A percentile compares a stretch with the other conserved stretches of the same genome.
Conservation (phyloP, 2,888 invertebrate genomes). For the Stenotaenia linearis region DNA sequence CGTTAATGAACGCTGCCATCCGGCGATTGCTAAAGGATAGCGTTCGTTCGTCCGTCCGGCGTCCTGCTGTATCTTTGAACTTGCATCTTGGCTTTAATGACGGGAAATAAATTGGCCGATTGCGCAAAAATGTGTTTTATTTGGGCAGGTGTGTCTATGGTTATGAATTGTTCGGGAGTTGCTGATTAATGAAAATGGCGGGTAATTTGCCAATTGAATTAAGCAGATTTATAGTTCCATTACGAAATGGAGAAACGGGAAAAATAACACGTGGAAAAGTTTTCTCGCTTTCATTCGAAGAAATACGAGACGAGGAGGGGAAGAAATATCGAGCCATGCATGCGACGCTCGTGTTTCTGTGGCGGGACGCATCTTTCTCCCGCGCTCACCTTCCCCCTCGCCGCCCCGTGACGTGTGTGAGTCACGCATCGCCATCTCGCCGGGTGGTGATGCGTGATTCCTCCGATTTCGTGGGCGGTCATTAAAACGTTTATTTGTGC, state of each 20-base stretch:
- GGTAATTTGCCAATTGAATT: constrained; percentile 34
- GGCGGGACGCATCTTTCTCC: background rate
- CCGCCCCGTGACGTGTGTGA: background rate
- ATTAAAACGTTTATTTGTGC: constrained; percentile 12
- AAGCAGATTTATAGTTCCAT: constrained; percentile 35
- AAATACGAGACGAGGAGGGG: background rate
- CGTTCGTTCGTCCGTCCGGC: background rate
- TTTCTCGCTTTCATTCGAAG: constrained; percentile 9
- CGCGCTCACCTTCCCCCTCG: background rate
- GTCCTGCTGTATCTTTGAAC: background rate
- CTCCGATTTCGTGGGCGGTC: constrained; percentile 3
- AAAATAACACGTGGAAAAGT: background rate
- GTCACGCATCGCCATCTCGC: background rate
- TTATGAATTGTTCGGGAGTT: constrained; percentile 19
- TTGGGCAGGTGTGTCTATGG: constrained; percentile 27
- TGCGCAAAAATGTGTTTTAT: no score
- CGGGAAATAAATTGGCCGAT: no score
- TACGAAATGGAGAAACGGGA: constrained; percentile 32
- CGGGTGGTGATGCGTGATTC: constrained; percentile 2
- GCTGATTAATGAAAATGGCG: constrained; percentile 34
- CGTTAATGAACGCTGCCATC: background rate
- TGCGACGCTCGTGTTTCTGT: constrained; percentile 2
- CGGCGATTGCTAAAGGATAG: constrained; percentile 10
- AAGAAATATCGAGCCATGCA: constrained; percentile 15
- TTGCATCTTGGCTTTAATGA: constrained; percentile 1